Base-by-base conservation (phyloP, 2,113 vertebrate species). In the Excalfactoria chinensis region DNA sequence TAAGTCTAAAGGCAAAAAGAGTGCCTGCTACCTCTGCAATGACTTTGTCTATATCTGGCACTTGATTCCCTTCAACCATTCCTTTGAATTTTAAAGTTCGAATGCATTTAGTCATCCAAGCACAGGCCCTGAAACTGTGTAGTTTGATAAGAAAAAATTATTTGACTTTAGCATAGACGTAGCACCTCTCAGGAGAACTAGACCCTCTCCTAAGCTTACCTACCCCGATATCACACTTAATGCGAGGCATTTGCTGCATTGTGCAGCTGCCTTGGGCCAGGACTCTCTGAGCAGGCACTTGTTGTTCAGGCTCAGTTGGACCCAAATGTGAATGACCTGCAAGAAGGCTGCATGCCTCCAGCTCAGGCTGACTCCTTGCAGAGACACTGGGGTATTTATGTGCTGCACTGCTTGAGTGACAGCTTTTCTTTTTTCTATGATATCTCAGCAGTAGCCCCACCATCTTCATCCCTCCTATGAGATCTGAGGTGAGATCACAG, bases 401-500 rank as follows among this genome's bases (percentile, higher is more conserved):
- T 7, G 12, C 26, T 37, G 10, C 0, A 1, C 1, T 16, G 20
- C 37, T 67, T 0, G 0, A 12, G 28, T 41, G 64, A 43, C 43
- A 78, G 17, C 32, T 75, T 87, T 72, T 56, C 46, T 13, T 18
- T 76, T 72, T 68, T 53, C 55, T 66, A 23, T 22, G 11, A 21
- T 64, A 56, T 26, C 30, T 66, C n/a, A 63, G 43, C 40, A 86
- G 53, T 8, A 40, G 26, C 23, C 17, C 6, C 1, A 14, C 13
- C 7, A 4, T 40, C 48, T 80, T 84, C 41, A 7, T 77, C 13
- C 20, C 7, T 70, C 25, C 58, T 0, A 0, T 34, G 22, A 80
- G 53, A 19, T 60, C 11, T 34, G 41, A 74, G 51, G 6, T 4
- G 37, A 43, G 53, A 71, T 15, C 9, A 64, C 37, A 10, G 37